phyloP scores from a whole-genome alignment of 1,140 invertebrate species.

The Coelopa frigida region DNA sequence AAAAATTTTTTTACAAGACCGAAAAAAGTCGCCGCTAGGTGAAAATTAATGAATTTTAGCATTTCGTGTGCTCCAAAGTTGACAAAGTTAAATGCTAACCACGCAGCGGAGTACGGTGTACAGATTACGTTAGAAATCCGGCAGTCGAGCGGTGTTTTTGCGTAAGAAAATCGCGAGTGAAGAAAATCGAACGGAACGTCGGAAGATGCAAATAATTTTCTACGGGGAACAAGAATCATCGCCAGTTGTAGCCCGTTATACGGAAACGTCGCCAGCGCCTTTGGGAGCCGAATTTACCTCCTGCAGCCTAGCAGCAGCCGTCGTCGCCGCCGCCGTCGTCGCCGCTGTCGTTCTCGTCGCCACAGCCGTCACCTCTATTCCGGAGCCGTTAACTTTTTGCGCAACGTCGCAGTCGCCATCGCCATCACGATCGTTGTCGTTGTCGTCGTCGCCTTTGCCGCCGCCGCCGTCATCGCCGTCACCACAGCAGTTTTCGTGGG shows the following conservation, averaged over 20 bases:
- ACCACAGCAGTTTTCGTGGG: too few species aligned
- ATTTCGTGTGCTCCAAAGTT: constrained; percentile 3
- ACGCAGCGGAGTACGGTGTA: background rate
- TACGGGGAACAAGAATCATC: constrained; percentile 7
- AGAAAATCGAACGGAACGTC: constrained; percentile 5
- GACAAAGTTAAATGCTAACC: constrained; percentile 1
- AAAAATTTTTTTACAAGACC: constrained; percentile 9
- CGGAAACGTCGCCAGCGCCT: too few species aligned
- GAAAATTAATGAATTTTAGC: background rate
- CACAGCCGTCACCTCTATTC: too few species aligned
- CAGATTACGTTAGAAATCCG: constrained; percentile 1
- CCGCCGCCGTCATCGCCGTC: too few species aligned
- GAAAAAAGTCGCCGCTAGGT: constrained; percentile 4
- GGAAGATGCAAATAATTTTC: constrained; percentile 9
- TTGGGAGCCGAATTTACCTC: too few species aligned
- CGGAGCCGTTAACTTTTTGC: constrained; percentile 5
- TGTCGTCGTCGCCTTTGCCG: constrained; percentile 1
- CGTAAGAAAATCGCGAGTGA: background rate
- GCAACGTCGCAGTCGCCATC: constrained; percentile 8
- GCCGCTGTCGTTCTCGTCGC: too few species aligned
- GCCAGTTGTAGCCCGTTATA: too few species aligned
- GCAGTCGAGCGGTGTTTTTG: background rate
- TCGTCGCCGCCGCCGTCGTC: too few species aligned
- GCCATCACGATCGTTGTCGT: background rate
- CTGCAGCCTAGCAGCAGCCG: too few species aligned